A percentile compares a stretch with the other conserved stretches of the same genome.
Evolutionary conservation across 1,140 invertebrate species (phyloP).

Genomic region (Drosophila azteca): DNA sequence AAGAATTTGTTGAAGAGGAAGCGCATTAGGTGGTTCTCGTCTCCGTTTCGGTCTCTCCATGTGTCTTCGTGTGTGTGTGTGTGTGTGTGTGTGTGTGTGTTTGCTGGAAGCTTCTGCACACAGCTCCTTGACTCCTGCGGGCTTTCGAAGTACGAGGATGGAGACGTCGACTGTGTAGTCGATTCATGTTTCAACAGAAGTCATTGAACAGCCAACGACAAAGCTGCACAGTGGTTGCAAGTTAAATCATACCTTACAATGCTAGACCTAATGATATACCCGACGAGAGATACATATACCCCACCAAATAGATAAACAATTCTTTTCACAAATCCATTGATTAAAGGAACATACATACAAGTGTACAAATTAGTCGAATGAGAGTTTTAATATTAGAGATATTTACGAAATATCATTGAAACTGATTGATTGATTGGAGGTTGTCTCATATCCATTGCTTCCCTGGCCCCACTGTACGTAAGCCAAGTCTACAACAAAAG

Average conservation of each 20-base stretch:
- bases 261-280: not conserved
- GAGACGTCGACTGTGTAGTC: constrained; percentile 61
- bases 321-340: too few relatives aligned
- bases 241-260: too few relatives aligned
- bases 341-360: too few relatives aligned
- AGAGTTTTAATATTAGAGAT: too few relatives aligned
- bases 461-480: constrained; percentile 34
- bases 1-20: constrained; percentile 79
- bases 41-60: not conserved
- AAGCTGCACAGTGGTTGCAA: constrained; percentile 40
- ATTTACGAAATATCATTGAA: too few relatives aligned
- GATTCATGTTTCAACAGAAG: constrained; percentile 78
- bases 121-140: constrained; percentile 54
- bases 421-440: too few relatives aligned
- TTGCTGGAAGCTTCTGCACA: constrained; percentile 40
- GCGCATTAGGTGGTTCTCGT: constrained; percentile 70
- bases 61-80: too few relatives aligned
- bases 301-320: too few relatives aligned
- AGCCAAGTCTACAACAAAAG: constrained; percentile 8
- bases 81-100: not conserved
- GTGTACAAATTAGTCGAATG: too few relatives aligned
- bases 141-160: constrained; percentile 21
- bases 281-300: too few relatives aligned
- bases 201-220: constrained; percentile 79
- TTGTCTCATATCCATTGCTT: not conserved